These are phyloP conservation scores for Heliconius charithonia DNA, from an alignment of 2,888 invertebrate genomes.

Conservation along the genomic window DNA sequence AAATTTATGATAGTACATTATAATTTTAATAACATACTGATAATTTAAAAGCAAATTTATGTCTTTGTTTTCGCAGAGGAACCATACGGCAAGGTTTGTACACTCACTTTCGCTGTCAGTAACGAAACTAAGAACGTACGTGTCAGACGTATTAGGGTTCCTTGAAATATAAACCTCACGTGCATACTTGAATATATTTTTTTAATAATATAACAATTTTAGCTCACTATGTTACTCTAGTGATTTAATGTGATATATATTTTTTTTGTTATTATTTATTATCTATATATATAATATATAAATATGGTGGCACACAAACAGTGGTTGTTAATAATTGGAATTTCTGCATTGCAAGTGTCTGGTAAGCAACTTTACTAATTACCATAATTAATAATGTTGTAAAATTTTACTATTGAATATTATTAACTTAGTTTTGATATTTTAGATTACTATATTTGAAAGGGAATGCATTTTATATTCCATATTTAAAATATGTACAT, in stretches of 20 bases:
- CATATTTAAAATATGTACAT: no score
- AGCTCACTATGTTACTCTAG: not conserved
- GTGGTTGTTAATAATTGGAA: slow-evolving; percentile 74
- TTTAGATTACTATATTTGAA: no score
- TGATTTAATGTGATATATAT: slow-evolving; percentile 27
- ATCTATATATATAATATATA: slow-evolving; percentile 5
- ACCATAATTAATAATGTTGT: not conserved
- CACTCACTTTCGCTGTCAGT: slow-evolving; percentile 77
- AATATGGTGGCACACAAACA: slow-evolving; percentile 68
- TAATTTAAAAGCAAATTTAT: slow-evolving; percentile 33
- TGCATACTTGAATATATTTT: slow-evolving; percentile 3
- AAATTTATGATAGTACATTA: not conserved
- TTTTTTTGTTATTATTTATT: slow-evolving; percentile 10
- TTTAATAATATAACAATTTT: not conserved
- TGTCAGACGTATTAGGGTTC: slow-evolving; percentile 57
- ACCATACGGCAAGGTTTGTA: slow-evolving; percentile 51
- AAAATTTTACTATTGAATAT: slow-evolving; percentile 24
- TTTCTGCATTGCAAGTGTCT: slow-evolving; percentile 67
- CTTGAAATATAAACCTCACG: slow-evolving; percentile 36
- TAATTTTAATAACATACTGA: slow-evolving; percentile 22
- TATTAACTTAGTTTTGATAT: not conserved
- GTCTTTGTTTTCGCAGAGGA: slow-evolving; percentile 50
- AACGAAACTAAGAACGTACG: slow-evolving; percentile 59
- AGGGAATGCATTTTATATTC: no score
- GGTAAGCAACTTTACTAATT: slow-evolving; percentile 55